phyloP scores from a whole-genome alignment of 2,113 vertebrate species.

The Cyprinodon tularosa region DNA sequence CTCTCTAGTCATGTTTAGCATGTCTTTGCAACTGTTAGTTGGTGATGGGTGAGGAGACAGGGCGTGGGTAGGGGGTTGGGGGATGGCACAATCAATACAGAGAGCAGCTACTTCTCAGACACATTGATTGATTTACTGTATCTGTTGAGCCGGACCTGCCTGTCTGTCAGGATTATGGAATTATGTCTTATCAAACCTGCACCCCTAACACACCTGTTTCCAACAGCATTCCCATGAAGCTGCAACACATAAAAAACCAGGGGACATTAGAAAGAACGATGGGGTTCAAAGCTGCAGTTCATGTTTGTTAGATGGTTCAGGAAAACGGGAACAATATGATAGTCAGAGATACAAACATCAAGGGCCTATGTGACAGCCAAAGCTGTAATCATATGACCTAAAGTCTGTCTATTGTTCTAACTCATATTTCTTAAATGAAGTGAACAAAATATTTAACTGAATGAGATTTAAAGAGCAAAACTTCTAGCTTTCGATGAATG shows the following conservation, averaged over 20 bases:
- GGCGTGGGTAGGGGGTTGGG: neutral
- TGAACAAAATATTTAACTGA: neutral
- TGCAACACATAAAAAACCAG: conserved; percentile 51
- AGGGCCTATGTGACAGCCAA: conserved; percentile 3
- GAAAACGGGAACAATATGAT: conserved; percentile 34
- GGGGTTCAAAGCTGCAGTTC: conserved; percentile 12
- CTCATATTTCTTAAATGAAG: neutral
- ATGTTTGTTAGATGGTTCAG: conserved; percentile 32
- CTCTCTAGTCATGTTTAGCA: conserved; percentile 3
- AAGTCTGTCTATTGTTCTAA: conserved; percentile 7
- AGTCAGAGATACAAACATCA: conserved; percentile 10
- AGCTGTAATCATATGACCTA: conserved; percentile 3
- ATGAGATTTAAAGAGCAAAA: neutral
- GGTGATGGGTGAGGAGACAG: neutral
- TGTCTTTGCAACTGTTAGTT: conserved; percentile 42
- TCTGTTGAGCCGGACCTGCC: conserved; percentile 67
- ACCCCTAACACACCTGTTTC: conserved; percentile 53
- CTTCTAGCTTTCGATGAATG: neutral
- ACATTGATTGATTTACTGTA: conserved; percentile 74
- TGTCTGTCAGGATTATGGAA: conserved; percentile 76
- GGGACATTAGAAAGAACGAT: conserved; percentile 37
- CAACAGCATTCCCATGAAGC: conserved; percentile 42
- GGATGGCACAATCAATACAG: conserved; percentile 54
- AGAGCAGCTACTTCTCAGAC: conserved; percentile 65
- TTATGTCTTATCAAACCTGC: conserved; percentile 71